Conservation (phyloP, 2,888 invertebrate genomes). For the Anaspis maculata region DNA sequence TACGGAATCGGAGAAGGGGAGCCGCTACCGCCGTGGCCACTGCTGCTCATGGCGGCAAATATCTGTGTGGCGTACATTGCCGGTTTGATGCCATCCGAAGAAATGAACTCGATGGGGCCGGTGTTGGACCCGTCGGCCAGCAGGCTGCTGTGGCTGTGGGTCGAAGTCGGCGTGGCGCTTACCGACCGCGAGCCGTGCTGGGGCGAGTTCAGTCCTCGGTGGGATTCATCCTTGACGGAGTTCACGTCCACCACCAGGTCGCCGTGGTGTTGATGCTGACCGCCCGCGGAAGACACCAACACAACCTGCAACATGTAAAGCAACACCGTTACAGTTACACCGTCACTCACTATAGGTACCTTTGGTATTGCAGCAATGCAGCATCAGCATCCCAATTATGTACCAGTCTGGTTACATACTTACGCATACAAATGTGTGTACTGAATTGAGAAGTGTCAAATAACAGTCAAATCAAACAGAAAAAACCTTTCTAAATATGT, state of each 20-base stretch:
- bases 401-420: too few relatives aligned
- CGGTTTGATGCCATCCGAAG: constrained; percentile 46
- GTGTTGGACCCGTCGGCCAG: constrained; percentile 47
- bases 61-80: constrained; percentile 63
- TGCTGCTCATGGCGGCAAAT: constrained; percentile 52
- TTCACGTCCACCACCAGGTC: constrained; percentile 47
- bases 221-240: constrained; percentile 52
- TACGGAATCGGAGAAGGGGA: constrained; percentile 59
- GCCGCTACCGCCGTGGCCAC: constrained; percentile 43
- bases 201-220: constrained; percentile 52
- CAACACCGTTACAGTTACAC: constrained; percentile 4
- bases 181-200: constrained; percentile 60
- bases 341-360: too few relatives aligned
- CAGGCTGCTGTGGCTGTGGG: constrained; percentile 51
- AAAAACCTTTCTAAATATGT: too few relatives aligned
- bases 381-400: constrained; percentile 5
- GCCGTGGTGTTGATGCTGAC: constrained; percentile 32
- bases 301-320: constrained; percentile 43
- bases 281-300: constrained; percentile 40
- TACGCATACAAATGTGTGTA: too few relatives aligned
- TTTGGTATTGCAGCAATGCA: constrained; percentile 7
- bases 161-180: constrained; percentile 60
- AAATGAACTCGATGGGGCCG: constrained; percentile 44
- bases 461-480: too few relatives aligned
- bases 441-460: too few relatives aligned